Conservation (phyloP, 1,140 invertebrate species). For the Eueides isabella region DNA sequence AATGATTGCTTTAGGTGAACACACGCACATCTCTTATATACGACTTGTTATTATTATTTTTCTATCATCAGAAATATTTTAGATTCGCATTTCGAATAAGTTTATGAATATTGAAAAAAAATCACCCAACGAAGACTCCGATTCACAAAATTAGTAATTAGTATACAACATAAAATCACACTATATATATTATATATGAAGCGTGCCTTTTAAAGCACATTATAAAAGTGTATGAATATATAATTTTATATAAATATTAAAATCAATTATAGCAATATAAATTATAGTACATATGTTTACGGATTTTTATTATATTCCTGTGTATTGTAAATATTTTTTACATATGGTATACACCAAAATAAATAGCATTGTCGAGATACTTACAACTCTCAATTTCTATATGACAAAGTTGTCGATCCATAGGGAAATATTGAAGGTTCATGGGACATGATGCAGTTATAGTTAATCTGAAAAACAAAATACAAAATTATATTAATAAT, state of each 20-base stretch:
- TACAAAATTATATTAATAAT: background rate
- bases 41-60: slow-evolving; percentile 64
- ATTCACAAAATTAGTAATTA: slow-evolving; percentile 21
- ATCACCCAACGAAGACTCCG: slow-evolving; percentile 18
- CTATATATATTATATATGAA: slow-evolving; percentile 43
- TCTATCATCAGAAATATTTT: slow-evolving; percentile 62
- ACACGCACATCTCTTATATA: slow-evolving; percentile 56
- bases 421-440: slow-evolving; percentile 99
- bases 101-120: slow-evolving; percentile 21
- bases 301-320: background rate
- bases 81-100: slow-evolving; percentile 35
- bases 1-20: slow-evolving; percentile 75
- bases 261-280: background rate
- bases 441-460: slow-evolving; percentile 99
- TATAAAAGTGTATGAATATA: background rate
- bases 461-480: slow-evolving; percentile 88
- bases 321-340: background rate
- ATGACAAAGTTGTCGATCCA: slow-evolving; percentile 97
- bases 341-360: background rate
- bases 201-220: slow-evolving; percentile 38
- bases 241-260: slow-evolving; percentile 15
- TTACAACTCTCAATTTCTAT: slow-evolving; percentile 99
- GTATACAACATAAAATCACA: slow-evolving; percentile 23
- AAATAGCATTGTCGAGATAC: slow-evolving; percentile 83
- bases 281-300: no score